phyloP scores from a whole-genome alignment of 2,113 vertebrate species.

The Leptobrachium leishanense region DNA sequence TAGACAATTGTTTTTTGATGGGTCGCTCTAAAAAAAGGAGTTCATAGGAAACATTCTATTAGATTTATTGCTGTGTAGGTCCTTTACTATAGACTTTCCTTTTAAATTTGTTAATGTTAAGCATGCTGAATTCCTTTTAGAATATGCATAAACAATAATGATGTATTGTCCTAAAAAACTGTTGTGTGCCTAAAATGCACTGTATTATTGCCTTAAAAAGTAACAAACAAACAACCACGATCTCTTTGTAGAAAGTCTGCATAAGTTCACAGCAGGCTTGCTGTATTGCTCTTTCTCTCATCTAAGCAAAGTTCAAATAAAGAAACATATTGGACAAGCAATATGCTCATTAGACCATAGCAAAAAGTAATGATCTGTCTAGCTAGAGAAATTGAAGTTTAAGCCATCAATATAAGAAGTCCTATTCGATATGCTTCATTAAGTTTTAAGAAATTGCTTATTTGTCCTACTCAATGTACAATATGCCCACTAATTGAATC shows the following conservation, averaged over 20 bases:
- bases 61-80: too few species aligned
- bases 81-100: too few species aligned
- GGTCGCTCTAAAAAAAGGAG: not conserved
- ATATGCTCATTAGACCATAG: conserved; percentile 39
- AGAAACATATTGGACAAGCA: conserved; percentile 43
- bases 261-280: conserved; percentile 2
- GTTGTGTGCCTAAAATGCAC: too few species aligned
- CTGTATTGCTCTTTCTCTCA: conserved; percentile 27
- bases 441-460: conserved; percentile 39
- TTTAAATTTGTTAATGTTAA: too few species aligned
- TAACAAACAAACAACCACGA: too few species aligned
- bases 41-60: too few species aligned
- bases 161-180: too few species aligned
- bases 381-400: conserved; percentile 41
- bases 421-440: conserved; percentile 41
- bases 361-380: conserved; percentile 45
- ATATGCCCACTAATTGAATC: conserved; percentile 31
- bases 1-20: not conserved
- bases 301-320: conserved; percentile 29
- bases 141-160: too few species aligned
- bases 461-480: conserved; percentile 46
- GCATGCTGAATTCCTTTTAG: too few species aligned
- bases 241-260: not conserved
- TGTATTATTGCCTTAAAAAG: too few species aligned
- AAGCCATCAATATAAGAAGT: conserved; percentile 35